Percentiles rank a stretch among this genome's conserved stretches.
Conservation (phyloP, 2,888 invertebrate species). For the Shargacucullia verbasci region DNA sequence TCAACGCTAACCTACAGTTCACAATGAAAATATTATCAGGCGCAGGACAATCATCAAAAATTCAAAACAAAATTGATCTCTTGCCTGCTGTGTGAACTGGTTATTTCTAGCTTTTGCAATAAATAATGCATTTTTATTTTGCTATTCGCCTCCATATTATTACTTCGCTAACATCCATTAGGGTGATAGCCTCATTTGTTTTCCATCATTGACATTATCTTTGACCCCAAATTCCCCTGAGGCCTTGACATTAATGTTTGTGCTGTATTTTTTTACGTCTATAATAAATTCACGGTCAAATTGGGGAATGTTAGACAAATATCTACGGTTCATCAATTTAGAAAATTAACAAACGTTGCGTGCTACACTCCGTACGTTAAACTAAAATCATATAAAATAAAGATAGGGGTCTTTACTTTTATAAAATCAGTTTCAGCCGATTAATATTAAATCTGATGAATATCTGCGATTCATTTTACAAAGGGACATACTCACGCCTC, state of each 20-base stretch:
- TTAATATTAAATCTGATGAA: no score
- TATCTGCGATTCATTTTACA: no score
- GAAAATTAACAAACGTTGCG: no score
- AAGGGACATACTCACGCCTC: no score
- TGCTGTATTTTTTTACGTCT: slow-evolving; percentile 5
- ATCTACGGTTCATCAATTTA: no score
- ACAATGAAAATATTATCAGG: neutral
- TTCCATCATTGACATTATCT: slow-evolving; percentile 21
- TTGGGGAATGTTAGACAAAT: neutral
- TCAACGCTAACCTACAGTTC: no score
- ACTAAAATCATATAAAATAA: no score
- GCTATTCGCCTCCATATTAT: neutral
- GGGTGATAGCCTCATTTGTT: slow-evolving; percentile 15
- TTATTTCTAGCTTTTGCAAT: neutral
- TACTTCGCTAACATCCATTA: slow-evolving; percentile 16
- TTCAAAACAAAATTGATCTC: no score
- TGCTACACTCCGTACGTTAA: no score
- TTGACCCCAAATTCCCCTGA: slow-evolving; percentile 18
- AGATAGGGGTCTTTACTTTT: no score
- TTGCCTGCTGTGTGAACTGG: neutral
- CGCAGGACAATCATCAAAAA: neutral
- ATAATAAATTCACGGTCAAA: slow-evolving; percentile 1
- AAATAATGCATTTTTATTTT: neutral
- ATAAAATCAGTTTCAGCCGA: no score
- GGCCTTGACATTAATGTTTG: neutral